Evolutionary conservation across 2,888 invertebrate species (phyloP), one percentile per base, ranked within the genome.

Genomic region (Plusia festucae): DNA sequence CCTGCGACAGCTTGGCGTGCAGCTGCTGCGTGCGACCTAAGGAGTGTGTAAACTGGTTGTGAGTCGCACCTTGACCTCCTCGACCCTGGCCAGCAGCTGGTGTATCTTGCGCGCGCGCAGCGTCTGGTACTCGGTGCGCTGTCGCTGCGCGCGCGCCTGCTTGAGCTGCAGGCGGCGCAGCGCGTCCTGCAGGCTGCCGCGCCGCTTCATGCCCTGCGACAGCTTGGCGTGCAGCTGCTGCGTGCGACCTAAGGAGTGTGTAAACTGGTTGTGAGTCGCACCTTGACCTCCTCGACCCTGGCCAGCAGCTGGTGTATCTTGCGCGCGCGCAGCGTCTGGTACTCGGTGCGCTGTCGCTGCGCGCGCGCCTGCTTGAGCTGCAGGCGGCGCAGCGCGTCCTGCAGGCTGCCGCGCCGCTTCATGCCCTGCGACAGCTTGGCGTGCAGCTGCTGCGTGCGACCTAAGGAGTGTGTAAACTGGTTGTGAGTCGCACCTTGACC

Each of bases 351-450:
- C 81, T 99, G 97, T 68, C 98, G 97, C 82, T 99, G 98, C 0
- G 99, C 99, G 68, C 98, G 96, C 0, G 98, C 98, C 86, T 99
- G 99, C 86, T 99, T 99, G 0, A 97, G 98, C 90, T 99, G 98
- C 79, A 98, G 97, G 70, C 96, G 93, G 60, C 96, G 92, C 20
- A 98, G 90, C 0, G 24, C 24, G 5, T 24, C 24, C 24, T 3
- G 2, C 24, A 24, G 2, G 24, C 24, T 24, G 24, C 24, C 5
- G 24, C 24, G 24, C n/a, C n/a, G n/a, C n/a, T n/a, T n/a, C n/a
- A n/a, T n/a, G n/a, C n/a, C n/a, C n/a, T n/a, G n/a, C n/a, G n/a
- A n/a, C n/a, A n/a, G n/a, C n/a, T n/a, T n/a, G n/a, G n/a, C n/a
- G n/a, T n/a, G n/a, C n/a, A n/a, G n/a, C 24, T 24, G 24, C 24